phyloP scores from a whole-genome alignment of 2,113 vertebrate species.

The Mustela lutreola region DNA sequence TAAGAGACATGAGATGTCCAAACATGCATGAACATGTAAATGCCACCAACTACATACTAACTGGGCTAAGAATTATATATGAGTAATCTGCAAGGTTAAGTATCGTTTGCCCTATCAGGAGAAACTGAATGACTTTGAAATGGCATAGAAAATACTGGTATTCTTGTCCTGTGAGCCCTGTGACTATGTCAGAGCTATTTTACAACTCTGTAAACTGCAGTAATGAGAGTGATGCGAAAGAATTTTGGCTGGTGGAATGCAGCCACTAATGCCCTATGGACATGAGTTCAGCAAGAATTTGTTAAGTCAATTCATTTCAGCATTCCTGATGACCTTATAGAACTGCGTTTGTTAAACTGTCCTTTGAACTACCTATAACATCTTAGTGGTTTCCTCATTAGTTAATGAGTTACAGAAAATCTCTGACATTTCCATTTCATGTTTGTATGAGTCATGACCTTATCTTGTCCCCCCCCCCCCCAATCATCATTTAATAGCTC shows the following conservation, averaged over 20 bases:
- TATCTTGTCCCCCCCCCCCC: accelerated
- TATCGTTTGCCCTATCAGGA: neutral
- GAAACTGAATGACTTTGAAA: neutral
- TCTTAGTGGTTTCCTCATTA: neutral
- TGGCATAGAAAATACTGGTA: neutral
- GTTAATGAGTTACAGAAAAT: conserved; percentile 36
- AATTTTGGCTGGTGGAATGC: neutral
- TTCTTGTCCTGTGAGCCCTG: neutral
- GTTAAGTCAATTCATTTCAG: neutral
- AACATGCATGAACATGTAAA: neutral
- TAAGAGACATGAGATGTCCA: neutral
- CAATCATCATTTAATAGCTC: neutral
- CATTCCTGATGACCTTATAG: neutral
- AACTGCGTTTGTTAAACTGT: neutral
- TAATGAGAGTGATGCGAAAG: neutral
- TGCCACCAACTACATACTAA: neutral
- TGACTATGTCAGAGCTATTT: neutral
- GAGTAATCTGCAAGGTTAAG: neutral
- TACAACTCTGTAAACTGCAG: neutral
- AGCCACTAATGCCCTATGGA: neutral
- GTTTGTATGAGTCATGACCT: neutral
- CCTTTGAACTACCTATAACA: neutral
- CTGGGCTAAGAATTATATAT: neutral
- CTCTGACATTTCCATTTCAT: neutral
- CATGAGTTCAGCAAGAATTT: neutral